Conservation (phyloP, 1,140 invertebrate species). For the Drosophila sp. region DNA sequence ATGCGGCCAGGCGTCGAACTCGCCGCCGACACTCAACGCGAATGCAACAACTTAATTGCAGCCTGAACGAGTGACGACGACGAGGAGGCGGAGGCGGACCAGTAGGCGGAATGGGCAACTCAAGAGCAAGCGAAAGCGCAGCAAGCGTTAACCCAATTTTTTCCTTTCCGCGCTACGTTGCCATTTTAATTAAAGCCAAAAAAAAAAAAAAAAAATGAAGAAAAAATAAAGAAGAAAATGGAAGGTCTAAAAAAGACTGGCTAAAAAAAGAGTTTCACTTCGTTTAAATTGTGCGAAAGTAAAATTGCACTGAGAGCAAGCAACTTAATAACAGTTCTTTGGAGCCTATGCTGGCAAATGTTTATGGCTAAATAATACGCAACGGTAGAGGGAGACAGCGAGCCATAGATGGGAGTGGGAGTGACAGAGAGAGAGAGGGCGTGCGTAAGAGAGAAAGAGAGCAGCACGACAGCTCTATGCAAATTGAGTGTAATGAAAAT, state of each 20-base stretch:
- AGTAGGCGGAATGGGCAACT: slow-evolving; percentile 7
- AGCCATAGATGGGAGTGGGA: not conserved
- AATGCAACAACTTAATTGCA: slow-evolving; percentile 79
- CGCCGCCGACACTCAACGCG: slow-evolving; percentile 37
- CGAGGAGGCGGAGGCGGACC: slow-evolving; percentile 1
- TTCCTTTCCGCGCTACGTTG: slow-evolving; percentile 31
- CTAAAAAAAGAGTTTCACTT: slow-evolving; percentile 56
- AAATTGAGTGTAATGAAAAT: slow-evolving; percentile 71
- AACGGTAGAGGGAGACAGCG: slow-evolving; percentile 17
- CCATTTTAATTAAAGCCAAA: slow-evolving; percentile 79
- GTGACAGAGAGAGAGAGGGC: not conserved
- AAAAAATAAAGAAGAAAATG: slow-evolving; percentile 39
- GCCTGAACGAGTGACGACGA: slow-evolving; percentile 16
- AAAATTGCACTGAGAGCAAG: slow-evolving; percentile 37
- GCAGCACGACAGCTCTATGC: slow-evolving; percentile 23
- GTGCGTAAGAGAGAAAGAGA: not conserved
- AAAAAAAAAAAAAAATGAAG: too few relatives aligned
- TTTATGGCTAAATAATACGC: slow-evolving; percentile 70
- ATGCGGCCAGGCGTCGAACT: slow-evolving; percentile 58
- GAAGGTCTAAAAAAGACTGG: slow-evolving; percentile 28
- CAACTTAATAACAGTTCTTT: slow-evolving; percentile 62
- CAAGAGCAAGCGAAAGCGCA: slow-evolving; percentile 19
- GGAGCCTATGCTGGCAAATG: slow-evolving; percentile 53
- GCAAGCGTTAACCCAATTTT: slow-evolving; percentile 65
- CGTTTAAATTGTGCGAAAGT: slow-evolving; percentile 42